phyloP scores from a whole-genome alignment of 2,888 invertebrate species.

The Cheilosia soror region DNA sequence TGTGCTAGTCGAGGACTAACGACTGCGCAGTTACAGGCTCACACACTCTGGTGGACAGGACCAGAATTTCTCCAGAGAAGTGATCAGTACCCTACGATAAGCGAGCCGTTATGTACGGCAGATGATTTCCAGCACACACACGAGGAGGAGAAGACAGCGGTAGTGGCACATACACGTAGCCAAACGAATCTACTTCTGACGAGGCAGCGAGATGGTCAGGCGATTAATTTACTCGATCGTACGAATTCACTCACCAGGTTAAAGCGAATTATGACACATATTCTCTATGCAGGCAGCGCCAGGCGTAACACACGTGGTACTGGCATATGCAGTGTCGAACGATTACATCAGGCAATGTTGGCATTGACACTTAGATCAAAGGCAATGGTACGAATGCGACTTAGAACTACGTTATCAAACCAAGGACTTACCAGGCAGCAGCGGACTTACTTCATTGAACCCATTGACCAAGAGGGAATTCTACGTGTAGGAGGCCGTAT shows the following conservation, averaged over 20 bases:
- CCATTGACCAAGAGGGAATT: slow-evolving; percentile 23
- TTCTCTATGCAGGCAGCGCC: too few relatives aligned
- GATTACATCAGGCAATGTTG: too few relatives aligned
- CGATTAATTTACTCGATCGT: too few relatives aligned
- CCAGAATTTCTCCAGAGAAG: slow-evolving; percentile 26
- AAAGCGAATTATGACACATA: too few relatives aligned
- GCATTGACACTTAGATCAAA: too few relatives aligned
- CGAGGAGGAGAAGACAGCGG: slow-evolving; percentile 22
- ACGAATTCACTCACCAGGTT: too few relatives aligned
- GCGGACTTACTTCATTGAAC: slow-evolving; percentile 20
- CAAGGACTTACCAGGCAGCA: slow-evolving; percentile 22
- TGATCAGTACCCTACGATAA: not conserved
- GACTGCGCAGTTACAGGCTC: slow-evolving; percentile 27
- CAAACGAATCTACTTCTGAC: not conserved
- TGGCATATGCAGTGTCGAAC: too few relatives aligned
- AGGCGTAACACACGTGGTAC: too few relatives aligned
- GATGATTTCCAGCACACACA: slow-evolving; percentile 11
- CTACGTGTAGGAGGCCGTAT: slow-evolving; percentile 46
- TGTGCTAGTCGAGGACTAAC: slow-evolving; percentile 42
- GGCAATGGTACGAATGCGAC: slow-evolving; percentile 1
- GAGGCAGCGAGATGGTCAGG: too few relatives aligned
- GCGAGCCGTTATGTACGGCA: slow-evolving; percentile 15
- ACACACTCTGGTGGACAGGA: slow-evolving; percentile 38
- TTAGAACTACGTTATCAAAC: slow-evolving; percentile 13
- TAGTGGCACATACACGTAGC: slow-evolving; percentile 19